phyloP scores from a whole-genome alignment of 2,888 invertebrate species.

The Andrena dorsata region DNA sequence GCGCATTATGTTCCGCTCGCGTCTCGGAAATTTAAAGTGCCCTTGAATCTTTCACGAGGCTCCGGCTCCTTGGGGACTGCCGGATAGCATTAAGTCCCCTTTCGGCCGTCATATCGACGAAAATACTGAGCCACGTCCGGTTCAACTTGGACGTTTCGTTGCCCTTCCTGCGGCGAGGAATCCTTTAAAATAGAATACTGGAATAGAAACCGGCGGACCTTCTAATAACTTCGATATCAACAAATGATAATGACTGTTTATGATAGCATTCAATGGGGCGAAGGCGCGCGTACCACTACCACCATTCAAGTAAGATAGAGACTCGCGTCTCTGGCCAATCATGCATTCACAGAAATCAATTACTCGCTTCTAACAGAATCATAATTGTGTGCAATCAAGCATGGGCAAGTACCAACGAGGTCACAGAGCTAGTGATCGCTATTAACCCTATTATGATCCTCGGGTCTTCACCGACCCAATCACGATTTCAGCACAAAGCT shows the following conservation, averaged over 20 bases:
- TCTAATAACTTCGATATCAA: neutral
- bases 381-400: no score
- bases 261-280: neutral
- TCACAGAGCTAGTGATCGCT: no score
- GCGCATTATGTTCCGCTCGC: slow-evolving; percentile 22
- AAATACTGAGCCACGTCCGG: neutral
- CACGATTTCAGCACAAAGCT: no score
- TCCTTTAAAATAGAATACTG: neutral
- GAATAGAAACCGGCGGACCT: neutral
- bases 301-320: neutral
- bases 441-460: no score
- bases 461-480: no score
- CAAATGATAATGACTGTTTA: neutral
- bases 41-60: slow-evolving; percentile 51
- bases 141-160: neutral
- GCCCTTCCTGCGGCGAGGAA: neutral
- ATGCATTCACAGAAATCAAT: neutral
- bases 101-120: slow-evolving; percentile 14
- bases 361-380: no score
- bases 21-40: slow-evolving; percentile 51
- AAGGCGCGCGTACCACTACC: neutral
- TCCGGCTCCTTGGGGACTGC: neutral
- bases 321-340: neutral
- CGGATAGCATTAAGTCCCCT: slow-evolving; percentile 24
- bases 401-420: no score